These are phyloP conservation scores for Noctua pronuba DNA, from an alignment of 2,888 invertebrate genomes.

Conservation along the genomic window DNA sequence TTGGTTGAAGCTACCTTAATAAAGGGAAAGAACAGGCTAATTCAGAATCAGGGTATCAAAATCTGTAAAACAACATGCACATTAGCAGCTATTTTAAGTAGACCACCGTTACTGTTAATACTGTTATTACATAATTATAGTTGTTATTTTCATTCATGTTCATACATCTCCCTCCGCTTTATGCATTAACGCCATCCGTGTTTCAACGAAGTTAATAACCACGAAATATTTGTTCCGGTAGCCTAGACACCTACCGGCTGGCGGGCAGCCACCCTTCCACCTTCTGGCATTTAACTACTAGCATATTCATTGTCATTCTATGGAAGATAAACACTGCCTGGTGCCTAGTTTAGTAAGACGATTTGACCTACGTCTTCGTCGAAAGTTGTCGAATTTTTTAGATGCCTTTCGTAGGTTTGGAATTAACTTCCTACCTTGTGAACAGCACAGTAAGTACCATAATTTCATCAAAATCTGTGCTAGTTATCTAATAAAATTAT, in stretches of 20 bases:
- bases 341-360: neutral
- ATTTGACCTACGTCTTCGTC: neutral
- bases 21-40: neutral
- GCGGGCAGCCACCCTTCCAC: neutral
- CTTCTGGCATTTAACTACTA: neutral
- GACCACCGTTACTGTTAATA: neutral
- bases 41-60: neutral
- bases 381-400: neutral
- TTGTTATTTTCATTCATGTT: neutral
- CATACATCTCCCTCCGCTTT: neutral
- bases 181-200: neutral
- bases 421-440: neutral
- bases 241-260: neutral
- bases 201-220: neutral
- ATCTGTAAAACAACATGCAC: neutral
- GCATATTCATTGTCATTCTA: neutral
- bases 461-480: neutral
- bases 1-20: neutral
- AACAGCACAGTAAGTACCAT: neutral
- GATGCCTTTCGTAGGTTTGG: neutral
- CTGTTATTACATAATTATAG: neutral
- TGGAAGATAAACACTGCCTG: neutral
- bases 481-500: neutral
- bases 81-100: neutral
- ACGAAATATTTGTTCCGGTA: slow-evolving; percentile 4